Evolutionary conservation across 2,888 invertebrate genomes (phyloP).

Genomic region (Macrophya annulata): DNA sequence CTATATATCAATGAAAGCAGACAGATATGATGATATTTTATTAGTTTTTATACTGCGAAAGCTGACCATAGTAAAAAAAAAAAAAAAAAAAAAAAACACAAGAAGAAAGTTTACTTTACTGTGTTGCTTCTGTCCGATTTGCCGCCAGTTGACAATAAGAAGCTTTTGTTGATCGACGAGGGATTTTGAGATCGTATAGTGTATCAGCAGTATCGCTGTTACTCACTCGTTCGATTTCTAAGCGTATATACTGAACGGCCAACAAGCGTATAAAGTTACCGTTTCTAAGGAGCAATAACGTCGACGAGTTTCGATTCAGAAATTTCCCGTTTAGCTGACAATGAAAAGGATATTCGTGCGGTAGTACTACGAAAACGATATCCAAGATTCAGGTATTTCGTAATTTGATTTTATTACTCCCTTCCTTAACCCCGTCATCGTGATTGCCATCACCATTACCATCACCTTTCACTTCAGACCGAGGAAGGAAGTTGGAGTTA

Average conservation of each 20-base stretch:
- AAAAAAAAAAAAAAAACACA: too few species aligned
- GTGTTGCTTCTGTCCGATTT: not conserved
- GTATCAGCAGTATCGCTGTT: conserved; percentile 27
- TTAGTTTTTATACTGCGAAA: conserved; percentile 14
- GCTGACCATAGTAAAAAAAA: conserved; percentile 13
- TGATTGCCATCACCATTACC: conserved; percentile 21
- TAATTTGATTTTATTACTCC: conserved; percentile 44
- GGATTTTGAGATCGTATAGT: not conserved
- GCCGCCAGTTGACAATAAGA: not conserved
- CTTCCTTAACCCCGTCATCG: not conserved
- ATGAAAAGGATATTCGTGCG: not conserved
- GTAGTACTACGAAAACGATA: not conserved
- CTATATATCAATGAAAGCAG: not conserved
- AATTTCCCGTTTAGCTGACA: conserved; percentile 20
- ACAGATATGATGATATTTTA: conserved; percentile 21
- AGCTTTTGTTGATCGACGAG: conserved; percentile 23
- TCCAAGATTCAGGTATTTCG: conserved; percentile 37
- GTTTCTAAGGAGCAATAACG: conserved; percentile 45
- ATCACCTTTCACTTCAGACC: conserved; percentile 19
- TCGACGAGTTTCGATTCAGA: not conserved
- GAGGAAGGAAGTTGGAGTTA: not conserved
- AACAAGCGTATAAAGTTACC: conserved; percentile 31
- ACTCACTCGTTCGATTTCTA: conserved; percentile 2
- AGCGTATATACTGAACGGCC: not conserved
- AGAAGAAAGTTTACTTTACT: conserved; percentile 43